Evolutionary conservation across 1,140 invertebrate genomes (phyloP), one percentile per base, ranked within the genome.

Genomic region (Penaeus chinensis): DNA sequence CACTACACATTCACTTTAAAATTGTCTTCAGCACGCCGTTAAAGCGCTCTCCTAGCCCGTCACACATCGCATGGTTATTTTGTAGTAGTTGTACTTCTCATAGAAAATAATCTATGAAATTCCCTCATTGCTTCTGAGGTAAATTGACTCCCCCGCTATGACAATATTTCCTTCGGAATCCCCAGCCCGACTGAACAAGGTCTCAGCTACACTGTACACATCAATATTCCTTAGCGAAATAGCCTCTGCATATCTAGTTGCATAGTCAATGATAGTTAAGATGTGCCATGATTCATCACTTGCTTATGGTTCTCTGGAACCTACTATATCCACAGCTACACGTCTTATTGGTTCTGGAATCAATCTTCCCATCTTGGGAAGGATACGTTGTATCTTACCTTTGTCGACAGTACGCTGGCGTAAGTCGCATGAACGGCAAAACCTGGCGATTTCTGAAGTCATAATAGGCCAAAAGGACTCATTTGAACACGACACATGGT

Each of bases 241-340:
- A n/a, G 42, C 77, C 54, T 54, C 42, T 18, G 42, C 24, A 60
- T 60, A 80, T 62, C 54, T 19, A 81, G 79, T 63, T 54, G 79
- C 60, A 32, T 61, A 81, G 19, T 81, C 79, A n/a, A 62, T 27
- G 19, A 81, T 27, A 22, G 22, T 81, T 5, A 54, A 27, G 27
- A 61, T 80, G 79, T 27, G 63, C 47, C 60, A 5, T 7, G 22
- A 61, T 1, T 60, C 16, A 61, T 81, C 54, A 22, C 10, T 22
- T 1, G 54, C 47, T 7, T 20, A 3, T 22, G 79, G 54, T 62
- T 47, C 18, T n/a, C 63, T n/a, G 24, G 79, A 60, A 24, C 79
- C 79, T n/a, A 81, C 47, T 18, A 81, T n/a, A 27, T 63, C 79
- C 19, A 62, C 27, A 13, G 20, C 79, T 61, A 81, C 79, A 27